Evolutionary conservation across 2,888 invertebrate genomes (phyloP).

Genomic region (Smittia sp.): DNA sequence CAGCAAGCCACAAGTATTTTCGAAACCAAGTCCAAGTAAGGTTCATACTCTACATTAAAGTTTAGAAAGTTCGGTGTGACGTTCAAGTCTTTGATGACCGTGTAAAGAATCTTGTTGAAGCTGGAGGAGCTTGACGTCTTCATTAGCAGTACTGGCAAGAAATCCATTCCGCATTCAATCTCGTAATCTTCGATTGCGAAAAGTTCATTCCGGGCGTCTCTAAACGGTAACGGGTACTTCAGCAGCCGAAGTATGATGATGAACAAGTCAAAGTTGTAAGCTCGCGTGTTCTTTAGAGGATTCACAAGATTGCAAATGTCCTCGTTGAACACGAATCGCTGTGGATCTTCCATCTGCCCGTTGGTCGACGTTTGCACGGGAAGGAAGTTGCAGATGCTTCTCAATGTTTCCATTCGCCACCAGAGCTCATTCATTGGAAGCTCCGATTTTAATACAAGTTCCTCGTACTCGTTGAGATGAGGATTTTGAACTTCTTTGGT

Average conservation of each 20-base stretch:
- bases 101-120: neutral
- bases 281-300: conserved; percentile 59
- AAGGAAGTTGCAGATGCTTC: conserved; percentile 71
- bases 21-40: neutral
- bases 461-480: conserved; percentile 59
- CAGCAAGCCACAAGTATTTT: conserved; percentile 1
- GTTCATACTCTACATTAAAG: conserved; percentile 34
- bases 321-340: conserved; percentile 63
- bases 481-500: conserved; percentile 47
- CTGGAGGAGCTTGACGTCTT: neutral
- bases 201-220: conserved; percentile 52
- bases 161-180: conserved; percentile 47
- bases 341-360: conserved; percentile 59
- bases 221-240: conserved; percentile 60
- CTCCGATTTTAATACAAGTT: conserved; percentile 61
- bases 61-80: conserved; percentile 24
- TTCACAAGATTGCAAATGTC: conserved; percentile 67
- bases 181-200: conserved; percentile 48
- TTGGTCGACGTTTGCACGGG: conserved; percentile 51
- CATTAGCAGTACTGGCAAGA: conserved; percentile 5
- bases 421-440: conserved; percentile 72
- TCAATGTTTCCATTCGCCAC: conserved; percentile 69
- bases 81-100: conserved; percentile 26
- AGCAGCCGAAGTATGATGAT: conserved; percentile 58
- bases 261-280: conserved; percentile 61